Conservation (phyloP, 2,888 invertebrate genomes). For the Amblyjoppa proteus region DNA sequence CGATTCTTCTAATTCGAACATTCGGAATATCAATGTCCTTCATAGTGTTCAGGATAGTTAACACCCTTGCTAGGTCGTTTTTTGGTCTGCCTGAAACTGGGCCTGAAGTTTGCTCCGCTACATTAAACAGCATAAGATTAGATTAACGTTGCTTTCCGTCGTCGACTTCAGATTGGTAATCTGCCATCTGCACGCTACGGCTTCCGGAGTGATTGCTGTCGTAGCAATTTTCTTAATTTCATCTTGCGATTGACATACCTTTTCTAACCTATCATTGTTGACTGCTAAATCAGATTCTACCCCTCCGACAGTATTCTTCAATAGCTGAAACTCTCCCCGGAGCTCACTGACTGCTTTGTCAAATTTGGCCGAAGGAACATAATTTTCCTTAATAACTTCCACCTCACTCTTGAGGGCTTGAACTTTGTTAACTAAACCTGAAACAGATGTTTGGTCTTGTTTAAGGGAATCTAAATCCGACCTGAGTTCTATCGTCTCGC, state of each 20-base stretch:
- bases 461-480: not conserved
- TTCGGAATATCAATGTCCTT: not conserved
- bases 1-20: not conserved
- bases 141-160: not conserved
- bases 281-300: no score
- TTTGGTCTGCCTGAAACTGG: not conserved
- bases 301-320: no score
- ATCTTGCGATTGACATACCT: not conserved
- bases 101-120: conserved; percentile 1
- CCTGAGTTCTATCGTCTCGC: not conserved
- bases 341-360: no score
- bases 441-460: not conserved
- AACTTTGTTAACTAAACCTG: not conserved
- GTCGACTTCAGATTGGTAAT: not conserved
- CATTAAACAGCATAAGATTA: not conserved
- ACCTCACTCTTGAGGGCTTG: not conserved
- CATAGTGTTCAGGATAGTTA: not conserved
- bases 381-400: no score
- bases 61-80: not conserved
- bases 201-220: not conserved
- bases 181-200: not conserved
- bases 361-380: not conserved
- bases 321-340: no score
- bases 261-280: not conserved
- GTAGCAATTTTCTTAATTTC: not conserved